Base-by-base conservation (phyloP, 2,888 invertebrate species). In the Lepidocyrtoides sp. region DNA sequence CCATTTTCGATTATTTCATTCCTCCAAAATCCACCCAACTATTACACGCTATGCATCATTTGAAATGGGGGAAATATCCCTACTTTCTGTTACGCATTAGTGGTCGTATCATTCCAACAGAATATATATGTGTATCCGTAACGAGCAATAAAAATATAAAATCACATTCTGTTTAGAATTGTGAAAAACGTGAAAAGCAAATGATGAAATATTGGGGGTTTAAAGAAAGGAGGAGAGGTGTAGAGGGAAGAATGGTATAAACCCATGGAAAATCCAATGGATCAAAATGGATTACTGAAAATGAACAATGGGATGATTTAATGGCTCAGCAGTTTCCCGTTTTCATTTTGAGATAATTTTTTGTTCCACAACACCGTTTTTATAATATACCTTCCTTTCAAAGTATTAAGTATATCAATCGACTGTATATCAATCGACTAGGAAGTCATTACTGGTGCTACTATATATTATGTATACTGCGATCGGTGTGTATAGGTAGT, bases 261-360 rank as follows among this genome's bases (percentile, higher is more conserved):
- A 75, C 66, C 63, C n/a, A 32, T 2, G 72, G 77, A 63, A 86
- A 87, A 87, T 87, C 86, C 86, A 63, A 77, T 79, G 86, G 86
- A 77, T 87, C 86, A 87, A 87, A 87, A 87, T 87, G 86, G 86
- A 87, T 87, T 87, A 87, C 86, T 87, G 77, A 32, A 87, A 87
- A 87, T 87, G 86, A 87, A 87, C 86, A 77, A 87, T 87, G 86
- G 86, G 86, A 87, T 87, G 86, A 87, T 87, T 87, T 87, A 87
- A 87, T 87, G 86, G 86, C 77, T 87, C 77, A 87, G 86, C 86
- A 87, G 86, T 77, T 87, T 63, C 72, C 57, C 36, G 44, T 79
- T 77, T 77, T 86, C 86, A 77, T 87, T 77, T 51, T 17, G 20
- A 87, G 77, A 87, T 87, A 60, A 86, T 75, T 86, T 66, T 3